A percentile compares a stretch with the other conserved stretches of the same genome.
Conservation (phyloP, 2,797 vertebrate genomes). For the Galago senegalensis region DNA sequence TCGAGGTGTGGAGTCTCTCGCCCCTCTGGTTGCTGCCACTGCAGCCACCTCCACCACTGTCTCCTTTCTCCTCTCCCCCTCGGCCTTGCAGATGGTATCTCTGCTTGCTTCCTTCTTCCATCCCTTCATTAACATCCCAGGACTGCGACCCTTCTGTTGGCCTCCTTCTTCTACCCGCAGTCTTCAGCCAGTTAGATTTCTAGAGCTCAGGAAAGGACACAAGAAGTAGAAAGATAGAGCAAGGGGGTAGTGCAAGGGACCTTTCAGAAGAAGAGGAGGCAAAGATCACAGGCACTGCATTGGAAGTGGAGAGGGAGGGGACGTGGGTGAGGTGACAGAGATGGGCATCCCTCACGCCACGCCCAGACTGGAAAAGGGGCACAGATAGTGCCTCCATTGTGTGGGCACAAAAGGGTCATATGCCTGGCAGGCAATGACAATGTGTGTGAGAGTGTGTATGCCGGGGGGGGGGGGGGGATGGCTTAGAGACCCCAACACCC, state of each 20-base stretch:
- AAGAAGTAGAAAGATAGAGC: not conserved
- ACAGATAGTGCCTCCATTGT: constrained; percentile 71
- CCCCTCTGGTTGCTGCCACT: not conserved
- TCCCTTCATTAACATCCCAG: not conserved
- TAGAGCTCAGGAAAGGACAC: not conserved
- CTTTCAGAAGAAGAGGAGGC: not conserved
- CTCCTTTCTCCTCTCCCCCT: not conserved
- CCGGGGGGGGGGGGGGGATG: not conserved
- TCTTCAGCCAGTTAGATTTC: not conserved
- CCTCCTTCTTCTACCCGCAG: not conserved
- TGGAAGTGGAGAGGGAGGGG: not conserved
- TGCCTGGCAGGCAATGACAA: constrained; percentile 63
- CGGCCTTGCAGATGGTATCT: not conserved
- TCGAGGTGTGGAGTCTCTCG: not conserved
- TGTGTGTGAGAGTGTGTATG: not conserved
- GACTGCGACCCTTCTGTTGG: not conserved
- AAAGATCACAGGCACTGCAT: rapidly evolving
- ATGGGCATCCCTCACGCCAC: not conserved
- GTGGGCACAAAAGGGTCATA: constrained; percentile 81
- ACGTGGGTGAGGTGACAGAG: not conserved
- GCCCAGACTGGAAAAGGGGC: constrained; percentile 63
- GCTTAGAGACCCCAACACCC: constrained; percentile 10
- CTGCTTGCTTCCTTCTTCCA: not conserved
- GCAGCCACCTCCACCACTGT: not conserved
- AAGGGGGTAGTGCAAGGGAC: not conserved